Evolutionary conservation across 2,888 invertebrate genomes (phyloP).

Genomic region (Colostygia pectinataria): DNA sequence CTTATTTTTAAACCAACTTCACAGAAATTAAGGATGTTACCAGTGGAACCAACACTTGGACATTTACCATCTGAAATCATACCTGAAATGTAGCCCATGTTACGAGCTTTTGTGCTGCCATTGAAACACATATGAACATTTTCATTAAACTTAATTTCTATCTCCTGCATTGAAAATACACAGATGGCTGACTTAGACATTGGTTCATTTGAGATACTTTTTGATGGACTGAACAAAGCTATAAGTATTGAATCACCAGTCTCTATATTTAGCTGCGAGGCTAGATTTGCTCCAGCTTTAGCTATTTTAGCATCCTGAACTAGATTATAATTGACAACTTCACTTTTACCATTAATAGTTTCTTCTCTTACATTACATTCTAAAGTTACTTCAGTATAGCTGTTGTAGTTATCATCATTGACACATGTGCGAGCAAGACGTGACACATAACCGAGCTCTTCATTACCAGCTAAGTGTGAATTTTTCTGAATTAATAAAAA

Average conservation of each 20-base stretch:
- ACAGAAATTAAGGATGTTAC: conserved; percentile 96
- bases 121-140: conserved; percentile 99
- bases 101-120: conserved; percentile 95
- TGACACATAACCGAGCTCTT: conserved; percentile 95
- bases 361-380: conserved; percentile 90
- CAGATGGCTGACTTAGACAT: conserved; percentile 94
- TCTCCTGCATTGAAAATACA: conserved; percentile 94
- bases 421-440: conserved; percentile 96
- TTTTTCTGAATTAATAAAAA: conserved; percentile 97
- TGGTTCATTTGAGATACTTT: conserved; percentile 93
- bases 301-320: conserved; percentile 96
- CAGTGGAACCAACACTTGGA: conserved; percentile 92
- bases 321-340: conserved; percentile 90
- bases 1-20: conserved; percentile 96
- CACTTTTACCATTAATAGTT: conserved; percentile 75
- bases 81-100: conserved; percentile 95
- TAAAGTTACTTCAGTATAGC: conserved; percentile 97
- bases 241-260: conserved; percentile 92
- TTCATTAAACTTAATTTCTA: conserved; percentile 96
- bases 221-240: conserved; percentile 94
- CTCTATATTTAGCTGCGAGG: conserved; percentile 91
- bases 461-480: conserved; percentile 93
- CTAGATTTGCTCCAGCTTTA: conserved; percentile 91
- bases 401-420: conserved; percentile 96
- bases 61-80: conserved; percentile 96